Percentiles rank a stretch among this genome's conserved stretches.
These are phyloP conservation scores for Vannuccia rotundouncinata DNA, from an alignment of 2,888 invertebrate species.

Conservation along the genomic window DNA sequence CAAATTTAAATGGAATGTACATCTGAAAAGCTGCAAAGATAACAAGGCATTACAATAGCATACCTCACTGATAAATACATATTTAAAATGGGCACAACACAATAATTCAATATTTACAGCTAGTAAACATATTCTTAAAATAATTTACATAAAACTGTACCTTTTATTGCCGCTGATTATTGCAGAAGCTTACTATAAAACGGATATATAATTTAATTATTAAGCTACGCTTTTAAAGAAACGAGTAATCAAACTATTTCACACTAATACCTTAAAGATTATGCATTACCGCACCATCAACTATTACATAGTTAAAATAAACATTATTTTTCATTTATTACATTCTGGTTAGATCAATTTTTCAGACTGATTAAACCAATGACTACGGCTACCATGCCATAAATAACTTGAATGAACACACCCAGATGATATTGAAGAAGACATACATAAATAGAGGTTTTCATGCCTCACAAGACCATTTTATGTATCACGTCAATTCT, in stretches of 20 bases:
- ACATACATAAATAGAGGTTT: too few species aligned
- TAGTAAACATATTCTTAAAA: neutral
- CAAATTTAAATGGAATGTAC: conserved; percentile 1
- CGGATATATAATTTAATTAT: too few species aligned
- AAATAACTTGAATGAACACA: too few species aligned
- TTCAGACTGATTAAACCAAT: too few species aligned
- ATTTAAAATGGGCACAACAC: neutral
- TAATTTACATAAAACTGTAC: too few species aligned
- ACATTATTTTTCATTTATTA: too few species aligned
- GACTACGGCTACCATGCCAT: neutral
- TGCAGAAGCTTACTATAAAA: too few species aligned
- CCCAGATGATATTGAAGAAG: neutral
- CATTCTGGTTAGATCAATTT: too few species aligned
- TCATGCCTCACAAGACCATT: neutral
- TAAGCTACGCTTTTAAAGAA: too few species aligned
- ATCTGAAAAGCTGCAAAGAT: neutral
- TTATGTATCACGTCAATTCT: conserved; percentile 14
- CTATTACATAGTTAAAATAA: too few species aligned
- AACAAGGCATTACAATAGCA: neutral
- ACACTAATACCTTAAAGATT: neutral
- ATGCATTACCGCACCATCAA: neutral
- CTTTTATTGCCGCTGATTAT: too few species aligned
- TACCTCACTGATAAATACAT: too few species aligned
- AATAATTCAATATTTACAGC: neutral
- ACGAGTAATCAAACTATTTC: neutral